Conservation (phyloP, 2,888 invertebrate genomes). For the Cremastinae sp. region DNA sequence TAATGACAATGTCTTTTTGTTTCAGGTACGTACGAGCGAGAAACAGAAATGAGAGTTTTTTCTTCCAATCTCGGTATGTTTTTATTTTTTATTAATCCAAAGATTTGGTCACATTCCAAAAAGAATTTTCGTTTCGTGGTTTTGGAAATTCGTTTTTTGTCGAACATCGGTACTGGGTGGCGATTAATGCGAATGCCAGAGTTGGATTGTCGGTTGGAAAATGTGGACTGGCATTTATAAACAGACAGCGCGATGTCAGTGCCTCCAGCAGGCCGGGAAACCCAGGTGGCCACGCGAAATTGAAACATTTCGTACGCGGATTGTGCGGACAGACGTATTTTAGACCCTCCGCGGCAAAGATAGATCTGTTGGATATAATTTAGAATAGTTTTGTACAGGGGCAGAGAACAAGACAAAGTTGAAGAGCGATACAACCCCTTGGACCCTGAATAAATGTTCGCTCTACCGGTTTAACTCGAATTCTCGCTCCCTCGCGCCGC, state of each 20-base stretch:
- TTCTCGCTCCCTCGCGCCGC: too few relatives aligned
- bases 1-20: slow-evolving; percentile 32
- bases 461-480: too few relatives aligned
- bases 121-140: background rate
- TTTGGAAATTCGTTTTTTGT: background rate
- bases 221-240: too few relatives aligned
- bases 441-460: slow-evolving; percentile 4
- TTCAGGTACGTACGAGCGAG: slow-evolving; percentile 40
- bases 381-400: slow-evolving; percentile 35
- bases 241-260: background rate
- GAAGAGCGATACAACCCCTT: background rate
- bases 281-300: slow-evolving; percentile 76
- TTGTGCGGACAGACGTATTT: slow-evolving; percentile 65
- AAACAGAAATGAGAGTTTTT: slow-evolving; percentile 6
- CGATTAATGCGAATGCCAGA: too few relatives aligned
- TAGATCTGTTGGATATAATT: slow-evolving; percentile 37
- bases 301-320: slow-evolving; percentile 77
- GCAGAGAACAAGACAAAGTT: slow-evolving; percentile 12
- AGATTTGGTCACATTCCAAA: background rate
- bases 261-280: slow-evolving; percentile 64
- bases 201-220: too few relatives aligned
- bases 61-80: background rate
- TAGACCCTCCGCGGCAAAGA: slow-evolving; percentile 58
- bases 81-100: background rate
- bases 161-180: too few relatives aligned